Evolutionary conservation across 2,113 vertebrate genomes (phyloP), one percentile per base, ranked within the genome.

Genomic region (Spilogale gracilis): DNA sequence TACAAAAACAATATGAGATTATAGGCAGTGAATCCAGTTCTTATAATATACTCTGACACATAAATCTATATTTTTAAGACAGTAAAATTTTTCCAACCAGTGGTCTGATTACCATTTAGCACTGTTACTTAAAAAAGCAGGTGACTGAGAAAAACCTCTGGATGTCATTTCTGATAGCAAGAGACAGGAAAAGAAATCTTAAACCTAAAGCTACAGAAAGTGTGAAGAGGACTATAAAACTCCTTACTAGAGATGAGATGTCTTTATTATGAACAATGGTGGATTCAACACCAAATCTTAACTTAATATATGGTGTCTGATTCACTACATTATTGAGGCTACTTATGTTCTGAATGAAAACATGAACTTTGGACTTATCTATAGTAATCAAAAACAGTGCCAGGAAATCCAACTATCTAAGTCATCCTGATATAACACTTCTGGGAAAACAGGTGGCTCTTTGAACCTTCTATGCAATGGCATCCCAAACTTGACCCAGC

Each of bases 1-100:
- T 93, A 95, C 7, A 85, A 96, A 97, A 95, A 95, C 18, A 71
- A 48, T 52, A 69, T 82, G 71, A 91, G 48, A 94, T 58, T 92
- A 96, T 0, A 96, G 12, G n/a, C 82, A 94, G 4, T 67, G 2
- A 74, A 43, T 58, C 23, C 43, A 89, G 65, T 12, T 27, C 48
- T 18, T 79, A 54, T 5, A 89, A 82, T 50, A 89, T 50, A 74
- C 27, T 50, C 1, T 58, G 8, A 14, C 76, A 87, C 18, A 90
- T 30, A 94, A 94, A 84, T 52, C 45, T 94, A 0, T 76, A 94
- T 87, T 94, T 95, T 81, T 5, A 93, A 94, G 30, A 93, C 45
- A 96, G 21, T 79, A 96, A 95, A 92, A 52, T 80, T 52, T 93
- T 78, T 65, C 43, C 56, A 89, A 94, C 10, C 85, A 17, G 61